Evolutionary conservation across 2,888 invertebrate species (phyloP), one percentile per base, ranked within the genome.

Genomic region (Ophion ellenae): DNA sequence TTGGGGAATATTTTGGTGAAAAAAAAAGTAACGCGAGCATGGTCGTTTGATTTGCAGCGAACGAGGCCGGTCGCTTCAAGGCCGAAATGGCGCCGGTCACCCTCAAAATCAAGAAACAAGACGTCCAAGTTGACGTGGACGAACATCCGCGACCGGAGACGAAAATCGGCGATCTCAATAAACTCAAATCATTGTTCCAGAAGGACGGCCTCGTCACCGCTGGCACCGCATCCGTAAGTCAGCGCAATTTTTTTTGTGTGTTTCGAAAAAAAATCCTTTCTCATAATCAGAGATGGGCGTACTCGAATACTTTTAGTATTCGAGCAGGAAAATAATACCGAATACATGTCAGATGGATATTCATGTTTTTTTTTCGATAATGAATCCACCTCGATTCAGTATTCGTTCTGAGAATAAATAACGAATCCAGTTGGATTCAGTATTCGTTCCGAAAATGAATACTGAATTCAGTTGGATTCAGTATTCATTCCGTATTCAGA

Each of bases 161-260:
- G 63, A 98, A 98, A 0, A 91, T 97, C 20, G 99, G 99, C 92
- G 96, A 95, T 6, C 95, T 99, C 45, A 96, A 96, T 90, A 99
- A 99, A 93, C 95, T 99, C 80, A 96, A 97, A 0, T 95, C 98
- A 0, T 96, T 99, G 24, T 99, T 99, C 95, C 98, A 99, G 94
- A 98, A 99, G 94, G 97, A 97, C 89, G 99, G 99, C 0, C 95
- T 97, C 2, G 99, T 99, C 17, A 99, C 99, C 7, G 99, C 99
- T 83, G 99, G 98, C 20, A 97, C 97, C 88, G 98, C 99, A 71
- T 99, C 99, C 3, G 98, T 98, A 94, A 96, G 96, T 73, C 40
- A 6, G 40, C 9, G 40, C 9, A 40, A 32, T 40, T 40, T 40
- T 6, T 40, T 47, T 47, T 47, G 47, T 47, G 9, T 11, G 3